Evolutionary conservation across 92 coral and sea anemone genomes (phyloP).

Genomic region (Epizoanthus rinbou): DNA sequence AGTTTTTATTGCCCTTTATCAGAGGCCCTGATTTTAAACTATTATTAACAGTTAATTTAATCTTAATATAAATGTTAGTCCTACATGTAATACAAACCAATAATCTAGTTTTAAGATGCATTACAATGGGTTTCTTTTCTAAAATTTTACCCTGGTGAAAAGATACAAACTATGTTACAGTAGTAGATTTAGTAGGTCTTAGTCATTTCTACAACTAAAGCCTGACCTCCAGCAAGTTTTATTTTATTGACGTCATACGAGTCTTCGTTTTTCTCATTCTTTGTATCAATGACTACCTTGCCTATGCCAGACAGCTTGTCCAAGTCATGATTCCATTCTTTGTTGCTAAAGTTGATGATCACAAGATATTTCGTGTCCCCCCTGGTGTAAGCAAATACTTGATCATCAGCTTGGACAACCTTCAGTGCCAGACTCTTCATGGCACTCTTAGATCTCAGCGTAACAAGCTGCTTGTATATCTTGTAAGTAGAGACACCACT

Average conservation of each 20-base stretch:
- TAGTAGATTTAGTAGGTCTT: too few species aligned
- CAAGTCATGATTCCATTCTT: slow-evolving; percentile 60
- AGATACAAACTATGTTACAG: too few species aligned
- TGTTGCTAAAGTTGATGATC: slow-evolving; percentile 59
- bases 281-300: slow-evolving; percentile 53
- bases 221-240: slow-evolving; percentile 62
- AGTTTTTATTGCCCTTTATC: too few species aligned
- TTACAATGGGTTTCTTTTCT: too few species aligned
- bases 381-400: slow-evolving; percentile 66
- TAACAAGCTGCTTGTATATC: slow-evolving; percentile 59
- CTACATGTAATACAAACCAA: too few species aligned
- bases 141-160: too few species aligned
- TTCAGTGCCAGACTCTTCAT: slow-evolving; percentile 45
- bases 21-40: too few species aligned
- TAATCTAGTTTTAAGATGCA: too few species aligned
- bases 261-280: slow-evolving; percentile 15
- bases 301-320: slow-evolving; percentile 65
- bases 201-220: slow-evolving; percentile 45
- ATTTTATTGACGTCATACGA: slow-evolving; percentile 61
- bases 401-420: slow-evolving; percentile 50
- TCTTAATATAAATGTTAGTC: too few species aligned
- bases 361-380: slow-evolving; percentile 55
- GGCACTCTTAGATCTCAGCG: slow-evolving; percentile 54
- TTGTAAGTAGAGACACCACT: slow-evolving; percentile 49
- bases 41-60: too few species aligned